A percentile compares a stretch with the other conserved stretches of the same genome.
phyloP scores from a whole-genome alignment of 1,140 invertebrate genomes.

The Eumeta japonica region DNA sequence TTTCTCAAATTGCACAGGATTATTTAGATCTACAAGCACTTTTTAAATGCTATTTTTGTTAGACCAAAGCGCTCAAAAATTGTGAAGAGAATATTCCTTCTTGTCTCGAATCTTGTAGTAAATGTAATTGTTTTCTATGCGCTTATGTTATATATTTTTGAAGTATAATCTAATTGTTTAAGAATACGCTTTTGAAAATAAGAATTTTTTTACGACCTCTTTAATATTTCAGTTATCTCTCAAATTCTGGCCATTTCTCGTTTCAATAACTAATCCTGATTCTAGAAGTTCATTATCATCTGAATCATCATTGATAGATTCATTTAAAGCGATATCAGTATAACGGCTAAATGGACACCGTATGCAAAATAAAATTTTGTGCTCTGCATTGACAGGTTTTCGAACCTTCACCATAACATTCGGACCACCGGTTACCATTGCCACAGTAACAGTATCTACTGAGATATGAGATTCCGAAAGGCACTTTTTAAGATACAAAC shows the following conservation, averaged over 20 bases:
- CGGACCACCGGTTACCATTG: too few species aligned
- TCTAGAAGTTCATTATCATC: slow-evolving; percentile 8
- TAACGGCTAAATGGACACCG: slow-evolving; percentile 11
- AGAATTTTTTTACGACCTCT: slow-evolving; percentile 11
- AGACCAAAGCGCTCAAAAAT: slow-evolving; percentile 9
- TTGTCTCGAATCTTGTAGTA: slow-evolving; percentile 9
- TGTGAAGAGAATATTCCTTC: slow-evolving; percentile 11
- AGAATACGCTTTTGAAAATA: slow-evolving; percentile 12
- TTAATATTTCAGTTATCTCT: slow-evolving; percentile 10
- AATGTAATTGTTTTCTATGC: slow-evolving; percentile 10
- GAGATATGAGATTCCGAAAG: too few species aligned
- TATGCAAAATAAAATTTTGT: slow-evolving; percentile 11
- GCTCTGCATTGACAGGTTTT: slow-evolving; percentile 10
- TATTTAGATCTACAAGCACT: slow-evolving; percentile 9
- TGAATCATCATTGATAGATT: slow-evolving; percentile 1
- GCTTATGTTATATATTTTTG: slow-evolving; percentile 9
- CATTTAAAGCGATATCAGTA: slow-evolving; percentile 6
- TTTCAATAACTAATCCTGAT: slow-evolving; percentile 7
- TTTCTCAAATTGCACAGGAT: slow-evolving; percentile 8
- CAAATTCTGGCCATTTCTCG: slow-evolving; percentile 7
- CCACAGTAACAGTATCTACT: slow-evolving; percentile 9
- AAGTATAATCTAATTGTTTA: too few species aligned
- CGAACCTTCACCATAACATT: slow-evolving; percentile 11
- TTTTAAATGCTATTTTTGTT: slow-evolving; percentile 8
- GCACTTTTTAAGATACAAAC: too few species aligned